These are phyloP conservation scores for Entelurus aequoreus DNA, from an alignment of 2,113 vertebrate genomes.

Conservation along the genomic window DNA sequence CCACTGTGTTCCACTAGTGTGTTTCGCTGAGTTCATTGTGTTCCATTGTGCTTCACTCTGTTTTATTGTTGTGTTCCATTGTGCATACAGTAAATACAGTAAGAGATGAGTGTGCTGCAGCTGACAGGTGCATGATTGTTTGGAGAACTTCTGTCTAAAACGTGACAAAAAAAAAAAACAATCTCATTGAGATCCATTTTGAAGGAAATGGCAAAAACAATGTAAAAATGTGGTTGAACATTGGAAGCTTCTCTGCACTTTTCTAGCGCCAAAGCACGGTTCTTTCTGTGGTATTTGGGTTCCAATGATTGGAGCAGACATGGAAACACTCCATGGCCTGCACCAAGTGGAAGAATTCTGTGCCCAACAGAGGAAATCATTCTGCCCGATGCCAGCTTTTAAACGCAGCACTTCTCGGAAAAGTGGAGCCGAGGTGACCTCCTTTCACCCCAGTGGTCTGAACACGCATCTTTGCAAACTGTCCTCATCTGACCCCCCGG, in stretches of 20 bases:
- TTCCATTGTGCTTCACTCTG: too few species aligned
- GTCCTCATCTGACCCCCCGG: conserved; percentile 26
- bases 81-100: too few species aligned
- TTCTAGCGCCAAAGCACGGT: neutral
- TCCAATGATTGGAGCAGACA: conserved; percentile 28
- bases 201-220: neutral
- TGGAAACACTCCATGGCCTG: conserved; percentile 19
- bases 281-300: conserved; percentile 9
- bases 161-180: neutral
- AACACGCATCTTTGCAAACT: conserved; percentile 28
- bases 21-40: too few species aligned
- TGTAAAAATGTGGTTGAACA: neutral
- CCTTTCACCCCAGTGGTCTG: conserved; percentile 8
- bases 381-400: conserved; percentile 12
- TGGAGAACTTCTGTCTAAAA: too few species aligned
- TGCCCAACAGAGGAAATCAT: conserved; percentile 40
- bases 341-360: conserved; percentile 20
- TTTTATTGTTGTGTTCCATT: too few species aligned
- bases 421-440: conserved; percentile 35
- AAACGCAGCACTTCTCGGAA: conserved; percentile 31
- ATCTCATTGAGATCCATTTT: conserved; percentile 2
- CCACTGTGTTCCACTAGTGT: too few species aligned
- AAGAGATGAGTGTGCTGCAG: too few species aligned
- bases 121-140: too few species aligned
- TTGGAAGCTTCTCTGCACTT: conserved; percentile 9